Evolutionary conservation across 2,113 vertebrate genomes (phyloP).

Genomic region (Siphamia tubifer): DNA sequence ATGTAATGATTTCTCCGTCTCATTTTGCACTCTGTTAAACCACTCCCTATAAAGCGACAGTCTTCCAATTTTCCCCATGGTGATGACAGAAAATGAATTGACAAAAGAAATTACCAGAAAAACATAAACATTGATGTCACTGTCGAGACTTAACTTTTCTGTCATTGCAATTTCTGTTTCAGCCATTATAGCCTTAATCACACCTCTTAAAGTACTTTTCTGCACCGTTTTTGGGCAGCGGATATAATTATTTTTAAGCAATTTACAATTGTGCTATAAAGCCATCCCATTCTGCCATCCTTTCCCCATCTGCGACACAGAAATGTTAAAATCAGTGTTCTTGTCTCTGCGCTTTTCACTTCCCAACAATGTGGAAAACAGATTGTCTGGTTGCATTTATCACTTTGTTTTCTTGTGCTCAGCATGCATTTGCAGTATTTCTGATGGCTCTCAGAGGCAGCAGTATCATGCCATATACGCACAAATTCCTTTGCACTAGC

Average conservation of each 20-base stretch:
- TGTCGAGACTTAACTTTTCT: conserved; percentile 3
- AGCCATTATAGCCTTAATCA: not conserved
- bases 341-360: not conserved
- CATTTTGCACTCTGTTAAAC: conserved; percentile 19
- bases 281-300: not conserved
- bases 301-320: not conserved
- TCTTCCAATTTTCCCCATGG: not conserved
- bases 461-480: not conserved
- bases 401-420: not conserved
- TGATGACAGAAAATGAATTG: not conserved
- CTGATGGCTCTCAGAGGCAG: not conserved
- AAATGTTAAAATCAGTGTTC: not conserved
- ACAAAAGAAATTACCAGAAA: not conserved
- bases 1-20: conserved; percentile 33
- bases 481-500: not conserved
- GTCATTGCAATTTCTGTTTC: not conserved
- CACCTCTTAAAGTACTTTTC: not conserved
- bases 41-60: not conserved
- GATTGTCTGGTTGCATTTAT: conserved; percentile 1
- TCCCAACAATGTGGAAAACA: not conserved
- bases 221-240: not conserved
- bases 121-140: not conserved
- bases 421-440: not conserved
- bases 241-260: not conserved
- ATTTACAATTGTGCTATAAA: not conserved